Percentiles rank a stretch among this genome's conserved stretches.
phyloP scores from a whole-genome alignment of 1,140 invertebrate species.

The Drosophila rufa region DNA sequence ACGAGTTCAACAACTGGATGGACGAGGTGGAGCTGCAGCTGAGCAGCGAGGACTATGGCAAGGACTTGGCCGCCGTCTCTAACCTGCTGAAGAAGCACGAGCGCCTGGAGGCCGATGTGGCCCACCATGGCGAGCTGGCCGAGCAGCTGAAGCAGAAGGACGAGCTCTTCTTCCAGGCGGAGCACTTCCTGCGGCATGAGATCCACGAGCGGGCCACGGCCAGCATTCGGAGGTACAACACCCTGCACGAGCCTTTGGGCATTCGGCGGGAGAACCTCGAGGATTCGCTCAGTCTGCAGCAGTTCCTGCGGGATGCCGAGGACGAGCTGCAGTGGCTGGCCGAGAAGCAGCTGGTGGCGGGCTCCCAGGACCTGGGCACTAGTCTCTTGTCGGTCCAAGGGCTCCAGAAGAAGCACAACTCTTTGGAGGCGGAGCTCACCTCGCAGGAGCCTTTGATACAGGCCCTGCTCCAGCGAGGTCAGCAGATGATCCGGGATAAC shows the following conservation, averaged over 20 bases:
- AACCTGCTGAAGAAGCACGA: slow-evolving; percentile 94
- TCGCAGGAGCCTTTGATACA: slow-evolving; percentile 93
- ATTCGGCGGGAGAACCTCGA: slow-evolving; percentile 95
- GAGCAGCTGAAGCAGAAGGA: slow-evolving; percentile 92
- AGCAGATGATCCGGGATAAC: slow-evolving; percentile 92
- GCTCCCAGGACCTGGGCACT: slow-evolving; percentile 91
- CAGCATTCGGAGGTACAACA: slow-evolving; percentile 91
- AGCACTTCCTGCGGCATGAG: slow-evolving; percentile 94
- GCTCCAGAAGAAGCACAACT: slow-evolving; percentile 97
- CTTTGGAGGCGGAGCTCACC: slow-evolving; percentile 92
- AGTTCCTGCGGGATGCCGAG: slow-evolving; percentile 93
- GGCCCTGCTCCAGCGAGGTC: slow-evolving; percentile 89
- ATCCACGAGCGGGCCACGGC: slow-evolving; percentile 90
- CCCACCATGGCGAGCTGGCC: slow-evolving; percentile 91
- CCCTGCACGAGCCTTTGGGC: slow-evolving; percentile 95
- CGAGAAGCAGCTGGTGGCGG: slow-evolving; percentile 94
- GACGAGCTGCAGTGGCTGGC: slow-evolving; percentile 94
- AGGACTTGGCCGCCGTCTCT: slow-evolving; percentile 93
- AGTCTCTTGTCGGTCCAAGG: slow-evolving; percentile 95
- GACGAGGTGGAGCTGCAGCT: slow-evolving; percentile 89
- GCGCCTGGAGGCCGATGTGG: slow-evolving; percentile 92
- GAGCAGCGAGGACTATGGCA: slow-evolving; percentile 86
- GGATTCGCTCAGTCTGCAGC: slow-evolving; percentile 93
- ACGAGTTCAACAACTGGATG: slow-evolving; percentile 96
- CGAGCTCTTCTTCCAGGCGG: slow-evolving; percentile 89